Evolutionary conservation across 2,888 invertebrate species (phyloP).

Genomic region (Drosophila acutilabella): DNA sequence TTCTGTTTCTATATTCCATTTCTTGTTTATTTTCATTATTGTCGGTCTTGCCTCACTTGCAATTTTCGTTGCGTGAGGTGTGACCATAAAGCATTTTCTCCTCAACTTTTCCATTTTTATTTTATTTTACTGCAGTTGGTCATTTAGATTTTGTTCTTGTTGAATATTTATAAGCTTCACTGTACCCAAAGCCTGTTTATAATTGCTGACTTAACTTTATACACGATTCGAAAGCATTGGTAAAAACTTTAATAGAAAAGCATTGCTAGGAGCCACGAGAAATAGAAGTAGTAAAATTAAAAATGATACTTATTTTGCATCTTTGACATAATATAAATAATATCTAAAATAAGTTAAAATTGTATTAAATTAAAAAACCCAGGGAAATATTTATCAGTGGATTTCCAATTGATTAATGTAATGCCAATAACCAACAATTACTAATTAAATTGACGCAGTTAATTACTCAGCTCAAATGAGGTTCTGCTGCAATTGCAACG

Average conservation of each 20-base stretch:
- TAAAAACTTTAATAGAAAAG: background rate
- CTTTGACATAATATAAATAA: too few species aligned
- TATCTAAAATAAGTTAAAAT: too few species aligned
- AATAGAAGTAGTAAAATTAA: background rate
- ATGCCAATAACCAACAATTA: constrained; percentile 41
- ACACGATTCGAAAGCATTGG: background rate
- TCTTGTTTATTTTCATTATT: constrained; percentile 16
- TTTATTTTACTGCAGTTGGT: constrained; percentile 32
- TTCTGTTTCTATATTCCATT: background rate
- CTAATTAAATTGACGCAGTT: constrained; percentile 60
- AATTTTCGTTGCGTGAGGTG: constrained; percentile 49
- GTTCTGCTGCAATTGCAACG: constrained; percentile 5
- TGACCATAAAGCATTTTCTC: constrained; percentile 49
- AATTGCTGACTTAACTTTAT: constrained; percentile 3
- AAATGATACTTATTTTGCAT: too few species aligned
- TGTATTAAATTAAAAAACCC: background rate
- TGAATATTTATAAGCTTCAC: constrained; percentile 11
- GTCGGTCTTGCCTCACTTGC: constrained; percentile 37
- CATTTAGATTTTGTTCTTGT: constrained; percentile 26
- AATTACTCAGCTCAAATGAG: constrained; percentile 48
- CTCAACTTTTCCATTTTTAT: constrained; percentile 23
- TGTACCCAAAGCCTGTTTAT: constrained; percentile 4
- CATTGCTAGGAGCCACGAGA: background rate
- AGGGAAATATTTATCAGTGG: constrained; percentile 18
- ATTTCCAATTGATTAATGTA: constrained; percentile 30